Evolutionary conservation across 2,888 invertebrate species (phyloP).

Genomic region (Stomorhina lunata): DNA sequence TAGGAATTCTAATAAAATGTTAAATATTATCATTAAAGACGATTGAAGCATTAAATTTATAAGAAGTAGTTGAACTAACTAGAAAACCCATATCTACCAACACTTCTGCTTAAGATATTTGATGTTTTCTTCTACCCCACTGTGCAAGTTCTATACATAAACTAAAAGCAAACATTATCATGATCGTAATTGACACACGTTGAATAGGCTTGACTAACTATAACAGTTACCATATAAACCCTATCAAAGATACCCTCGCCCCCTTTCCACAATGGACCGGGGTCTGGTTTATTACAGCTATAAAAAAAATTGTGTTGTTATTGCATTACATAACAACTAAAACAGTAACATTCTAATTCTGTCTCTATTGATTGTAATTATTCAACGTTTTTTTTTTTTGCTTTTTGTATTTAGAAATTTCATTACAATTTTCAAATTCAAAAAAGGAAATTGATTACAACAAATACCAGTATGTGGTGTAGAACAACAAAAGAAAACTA

Average conservation of each 20-base stretch:
- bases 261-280: background rate
- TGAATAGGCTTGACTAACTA: constrained; percentile 18
- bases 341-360: background rate
- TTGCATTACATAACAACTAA: background rate
- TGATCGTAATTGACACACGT: background rate
- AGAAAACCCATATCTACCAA: too few species aligned
- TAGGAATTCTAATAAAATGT: too few species aligned
- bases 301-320: background rate
- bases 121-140: background rate
- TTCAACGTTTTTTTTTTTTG: background rate
- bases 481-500: background rate
- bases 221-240: constrained; percentile 6
- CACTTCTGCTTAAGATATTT: too few species aligned
- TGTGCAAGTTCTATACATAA: background rate
- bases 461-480: constrained; percentile 37
- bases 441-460: constrained; percentile 51
- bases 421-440: constrained; percentile 35
- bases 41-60: too few species aligned
- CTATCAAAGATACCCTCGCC: constrained; percentile 1
- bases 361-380: background rate
- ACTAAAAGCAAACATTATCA: background rate
- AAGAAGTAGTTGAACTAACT: too few species aligned
- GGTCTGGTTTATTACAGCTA: constrained; percentile 2
- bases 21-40: too few species aligned
- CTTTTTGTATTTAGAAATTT: constrained; percentile 4